A percentile compares a stretch with the other conserved stretches of the same genome.
phyloP scores from a whole-genome alignment of 2,113 vertebrate genomes.

The Panthera leo region DNA sequence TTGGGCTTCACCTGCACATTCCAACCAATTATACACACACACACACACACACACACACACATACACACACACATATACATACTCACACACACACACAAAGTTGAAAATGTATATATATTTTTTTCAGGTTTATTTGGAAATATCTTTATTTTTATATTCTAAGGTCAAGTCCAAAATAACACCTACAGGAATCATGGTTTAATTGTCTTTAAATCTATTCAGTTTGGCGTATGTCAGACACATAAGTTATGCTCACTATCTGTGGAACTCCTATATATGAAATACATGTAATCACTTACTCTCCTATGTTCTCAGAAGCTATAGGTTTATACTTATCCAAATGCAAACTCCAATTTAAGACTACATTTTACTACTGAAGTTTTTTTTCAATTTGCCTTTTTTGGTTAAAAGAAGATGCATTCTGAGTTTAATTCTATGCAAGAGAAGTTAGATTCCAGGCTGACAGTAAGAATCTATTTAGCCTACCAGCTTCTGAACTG shows the following conservation, averaged over 20 bases:
- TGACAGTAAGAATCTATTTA: not conserved
- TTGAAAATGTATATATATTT: no score
- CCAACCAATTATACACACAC: not conserved
- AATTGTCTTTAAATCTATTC: not conserved
- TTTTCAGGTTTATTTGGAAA: not conserved
- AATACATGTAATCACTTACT: not conserved
- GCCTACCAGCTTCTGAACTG: not conserved
- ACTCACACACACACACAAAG: no score
- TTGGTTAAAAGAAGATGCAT: not conserved
- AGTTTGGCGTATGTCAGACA: not conserved
- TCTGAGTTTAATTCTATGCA: constrained; percentile 18
- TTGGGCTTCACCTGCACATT: not conserved
- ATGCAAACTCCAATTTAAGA: not conserved
- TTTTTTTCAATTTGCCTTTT: constrained; percentile 18
- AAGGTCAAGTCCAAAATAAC: not conserved
- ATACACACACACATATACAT: no score
- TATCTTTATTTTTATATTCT: not conserved
- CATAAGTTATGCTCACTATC: fast-evolving
- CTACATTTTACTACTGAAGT: not conserved
- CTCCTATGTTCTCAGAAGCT: not conserved
- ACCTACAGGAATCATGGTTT: not conserved
- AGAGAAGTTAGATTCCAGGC: not conserved
- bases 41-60: no score
- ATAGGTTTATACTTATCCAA: not conserved
- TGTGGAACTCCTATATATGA: not conserved